phyloP scores from a whole-genome alignment of 2,888 invertebrate genomes.

The Chrysolina americana region DNA sequence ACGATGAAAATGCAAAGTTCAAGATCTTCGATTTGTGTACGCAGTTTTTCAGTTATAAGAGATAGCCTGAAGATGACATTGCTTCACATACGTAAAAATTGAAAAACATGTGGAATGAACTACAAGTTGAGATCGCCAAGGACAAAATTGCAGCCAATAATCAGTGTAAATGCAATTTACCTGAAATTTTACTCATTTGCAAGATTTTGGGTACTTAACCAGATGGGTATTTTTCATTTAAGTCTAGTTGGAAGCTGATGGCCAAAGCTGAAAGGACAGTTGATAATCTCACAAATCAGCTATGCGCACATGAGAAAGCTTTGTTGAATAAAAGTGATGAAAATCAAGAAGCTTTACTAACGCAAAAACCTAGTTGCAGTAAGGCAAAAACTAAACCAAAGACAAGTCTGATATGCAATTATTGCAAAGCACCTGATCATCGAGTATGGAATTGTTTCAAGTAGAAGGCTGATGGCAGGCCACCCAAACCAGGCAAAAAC shows the following conservation, averaged over 20 bases:
- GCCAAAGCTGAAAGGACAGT: conserved; percentile 20
- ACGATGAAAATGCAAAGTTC: too few species aligned
- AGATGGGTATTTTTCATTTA: too few species aligned
- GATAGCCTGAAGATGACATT: background rate
- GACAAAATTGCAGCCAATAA: conserved; percentile 17
- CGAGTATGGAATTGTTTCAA: background rate
- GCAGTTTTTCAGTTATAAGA: background rate
- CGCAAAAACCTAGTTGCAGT: background rate
- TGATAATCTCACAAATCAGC: conserved; percentile 32
- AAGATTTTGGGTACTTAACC: conserved; percentile 30
- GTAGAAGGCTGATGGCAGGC: conserved; percentile 1
- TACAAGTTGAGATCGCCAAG: conserved; percentile 31
- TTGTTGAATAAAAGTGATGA: background rate
- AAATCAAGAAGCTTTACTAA: background rate
- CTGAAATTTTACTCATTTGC: conserved; percentile 24
- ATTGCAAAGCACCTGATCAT: conserved; percentile 8
- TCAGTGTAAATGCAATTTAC: conserved; percentile 24
- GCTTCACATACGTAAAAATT: background rate
- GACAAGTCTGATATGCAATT: conserved; percentile 5
- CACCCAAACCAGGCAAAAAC: background rate
- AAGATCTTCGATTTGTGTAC: background rate
- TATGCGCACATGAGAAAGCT: conserved; percentile 22
- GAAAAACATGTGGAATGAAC: conserved; percentile 6
- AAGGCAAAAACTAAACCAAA: background rate
- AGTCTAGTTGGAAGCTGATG: too few species aligned